Evolutionary conservation across 2,113 vertebrate species (phyloP), one percentile per base, ranked within the genome.

Genomic region (Connochaetes taurinus): DNA sequence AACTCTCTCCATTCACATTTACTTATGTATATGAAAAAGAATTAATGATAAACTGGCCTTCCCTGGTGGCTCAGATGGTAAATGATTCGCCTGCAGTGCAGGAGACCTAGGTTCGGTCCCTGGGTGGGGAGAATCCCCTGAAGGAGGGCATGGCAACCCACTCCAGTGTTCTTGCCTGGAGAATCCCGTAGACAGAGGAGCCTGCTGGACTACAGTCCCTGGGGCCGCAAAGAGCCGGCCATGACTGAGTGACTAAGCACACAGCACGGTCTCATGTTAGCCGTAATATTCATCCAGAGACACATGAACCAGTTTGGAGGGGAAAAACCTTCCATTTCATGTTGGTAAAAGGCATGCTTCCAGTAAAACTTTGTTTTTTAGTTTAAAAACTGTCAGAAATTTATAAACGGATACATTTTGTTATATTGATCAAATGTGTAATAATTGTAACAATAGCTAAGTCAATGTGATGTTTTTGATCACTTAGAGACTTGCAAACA

Each of bases 11-110:
- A 36, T 60, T 91, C 55, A 74, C 55, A 45, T 52, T 90, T 74
- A 82, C 27, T 83, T 94, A 67, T 23, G 82, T 52, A 88, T 55
- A 31, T 55, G 19, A 95, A 53, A 55, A 88, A 93, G 57, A 95
- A 91, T 88, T 93, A 62, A 45, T 15, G 47, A 52, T 67, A 84
- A 76, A 57, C 27, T 36, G 67, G 67, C 10, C 10, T 71, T 71
- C 67, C 10, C 67, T 71, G 67, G n/a, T 71, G n/a, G n/a, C 19
- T 40, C 19, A 40, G 19, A 40, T 40, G 67, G n/a, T 40, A 71
- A 71, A 40, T 12, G 67, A 40, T 23, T n/a, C 0, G 0, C 67
- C n/a, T 40, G 10, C 67, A 71, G 23, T 6, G n/a, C 0, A 0
- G 2, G 67, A 71, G 67, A 23, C n/a, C 67, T 40, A 23, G 67